phyloP scores from a whole-genome alignment of 2,888 invertebrate species.

The Alviniconcha strummeri region DNA sequence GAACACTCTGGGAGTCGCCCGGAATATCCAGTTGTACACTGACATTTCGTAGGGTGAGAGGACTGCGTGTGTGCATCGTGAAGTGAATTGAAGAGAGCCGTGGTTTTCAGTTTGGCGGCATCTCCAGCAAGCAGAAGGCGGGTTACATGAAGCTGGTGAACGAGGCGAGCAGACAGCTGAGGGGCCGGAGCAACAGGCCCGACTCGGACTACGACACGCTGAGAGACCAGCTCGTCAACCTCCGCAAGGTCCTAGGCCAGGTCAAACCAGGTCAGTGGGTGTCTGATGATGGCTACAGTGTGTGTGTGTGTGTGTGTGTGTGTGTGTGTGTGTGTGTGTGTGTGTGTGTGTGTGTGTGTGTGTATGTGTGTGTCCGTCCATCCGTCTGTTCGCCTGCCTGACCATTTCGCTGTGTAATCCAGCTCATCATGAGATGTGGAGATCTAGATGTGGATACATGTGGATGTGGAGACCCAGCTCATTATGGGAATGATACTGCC shows the following conservation, averaged over 20 bases:
- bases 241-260: constrained; percentile 62
- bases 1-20: too few species aligned
- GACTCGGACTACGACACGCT: constrained; percentile 34
- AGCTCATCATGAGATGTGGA: too few species aligned
- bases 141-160: constrained; percentile 63
- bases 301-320: constrained; percentile 22
- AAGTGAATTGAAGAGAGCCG: too few species aligned
- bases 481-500: too few species aligned
- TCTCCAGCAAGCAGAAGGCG: constrained; percentile 61
- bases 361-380: background rate
- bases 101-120: constrained; percentile 52
- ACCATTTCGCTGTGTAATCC: too few species aligned
- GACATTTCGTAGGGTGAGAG: too few species aligned
- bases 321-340: constrained; percentile 5
- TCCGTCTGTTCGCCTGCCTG: too few species aligned
- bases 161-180: constrained; percentile 56
- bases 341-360: background rate
- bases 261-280: constrained; percentile 52
- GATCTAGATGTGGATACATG: too few species aligned
- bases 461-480: too few species aligned
- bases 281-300: background rate
- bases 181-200: constrained; percentile 41
- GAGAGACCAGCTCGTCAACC: constrained; percentile 52
- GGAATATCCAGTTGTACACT: too few species aligned
- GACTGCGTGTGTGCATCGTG: too few species aligned